Percentiles rank a stretch among this genome's conserved stretches.
These are phyloP conservation scores for Podiceps cristatus DNA, from an alignment of 2,113 vertebrate species.

Conservation along the genomic window DNA sequence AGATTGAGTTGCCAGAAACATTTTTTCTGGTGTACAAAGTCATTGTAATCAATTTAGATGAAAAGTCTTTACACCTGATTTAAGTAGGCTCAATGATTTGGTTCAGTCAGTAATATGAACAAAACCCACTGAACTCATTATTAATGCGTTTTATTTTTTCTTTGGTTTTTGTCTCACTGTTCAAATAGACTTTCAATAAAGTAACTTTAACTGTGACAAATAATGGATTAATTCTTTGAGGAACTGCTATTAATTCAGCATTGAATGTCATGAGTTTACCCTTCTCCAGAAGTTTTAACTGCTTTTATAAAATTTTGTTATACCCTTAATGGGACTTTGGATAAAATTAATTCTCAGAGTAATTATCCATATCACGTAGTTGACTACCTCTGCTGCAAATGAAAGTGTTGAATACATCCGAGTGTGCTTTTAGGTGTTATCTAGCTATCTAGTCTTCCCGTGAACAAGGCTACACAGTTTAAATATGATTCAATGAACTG, in stretches of 20 bases:
- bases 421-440: neutral
- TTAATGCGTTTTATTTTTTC: neutral
- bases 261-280: slow-evolving; percentile 6
- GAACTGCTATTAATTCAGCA: slow-evolving; percentile 13
- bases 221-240: slow-evolving; percentile 41
- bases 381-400: neutral
- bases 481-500: neutral
- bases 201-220: slow-evolving; percentile 25
- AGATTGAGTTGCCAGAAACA: neutral
- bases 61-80: neutral
- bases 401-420: neutral
- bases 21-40: neutral
- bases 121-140: neutral
- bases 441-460: neutral
- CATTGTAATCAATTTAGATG: neutral
- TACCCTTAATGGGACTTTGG: neutral
- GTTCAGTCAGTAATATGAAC: neutral
- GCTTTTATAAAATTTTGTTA: slow-evolving; percentile 25
- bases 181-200: neutral
- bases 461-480: neutral
- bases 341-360: neutral
- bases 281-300: slow-evolving; percentile 39
- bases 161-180: neutral
- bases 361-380: neutral
- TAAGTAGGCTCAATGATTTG: neutral